Conservation (phyloP, 2,888 invertebrate genomes). For the Acrocyrtus sp. region DNA sequence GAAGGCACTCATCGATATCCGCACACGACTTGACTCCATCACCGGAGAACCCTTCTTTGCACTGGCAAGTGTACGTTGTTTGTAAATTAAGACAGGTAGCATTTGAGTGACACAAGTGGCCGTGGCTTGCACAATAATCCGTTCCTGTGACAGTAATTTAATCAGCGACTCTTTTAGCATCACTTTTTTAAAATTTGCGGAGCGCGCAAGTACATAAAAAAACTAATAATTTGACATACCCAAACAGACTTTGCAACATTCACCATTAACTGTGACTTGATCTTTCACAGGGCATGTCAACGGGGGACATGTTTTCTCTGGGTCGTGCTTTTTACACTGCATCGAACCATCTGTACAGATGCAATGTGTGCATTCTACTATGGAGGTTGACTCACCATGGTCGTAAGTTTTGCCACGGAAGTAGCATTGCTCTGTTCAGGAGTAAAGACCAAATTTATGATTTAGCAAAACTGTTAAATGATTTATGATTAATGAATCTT, state of each 20-base stretch:
- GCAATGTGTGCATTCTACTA: slow-evolving; percentile 83
- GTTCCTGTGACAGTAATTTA: no score
- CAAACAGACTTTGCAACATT: slow-evolving; percentile 91
- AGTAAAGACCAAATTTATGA: neutral
- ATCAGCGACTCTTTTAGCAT: no score
- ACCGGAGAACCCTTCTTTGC: slow-evolving; percentile 89
- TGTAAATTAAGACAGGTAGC: slow-evolving; percentile 92
- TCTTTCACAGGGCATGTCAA: slow-evolving; percentile 80
- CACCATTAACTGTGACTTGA: slow-evolving; percentile 83
- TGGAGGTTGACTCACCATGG: slow-evolving; percentile 74
- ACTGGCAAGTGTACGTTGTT: slow-evolving; percentile 90
- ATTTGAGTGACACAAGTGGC: slow-evolving; percentile 89
- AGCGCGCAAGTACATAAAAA: neutral
- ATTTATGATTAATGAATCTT: no score
- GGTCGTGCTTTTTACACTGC: slow-evolving; percentile 79
- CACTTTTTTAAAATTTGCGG: neutral
- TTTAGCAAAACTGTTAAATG: no score
- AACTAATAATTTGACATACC: slow-evolving; percentile 70
- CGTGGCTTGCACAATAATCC: slow-evolving; percentile 85
- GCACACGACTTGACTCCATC: slow-evolving; percentile 76
- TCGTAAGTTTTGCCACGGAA: slow-evolving; percentile 77
- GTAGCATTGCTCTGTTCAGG: slow-evolving; percentile 75
- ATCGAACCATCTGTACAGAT: slow-evolving; percentile 85
- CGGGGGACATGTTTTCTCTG: slow-evolving; percentile 79
- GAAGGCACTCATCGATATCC: slow-evolving; percentile 89